These are phyloP conservation scores for Oncopodura yosiiana DNA, from an alignment of 1,140 invertebrate genomes.

Conservation along the genomic window DNA sequence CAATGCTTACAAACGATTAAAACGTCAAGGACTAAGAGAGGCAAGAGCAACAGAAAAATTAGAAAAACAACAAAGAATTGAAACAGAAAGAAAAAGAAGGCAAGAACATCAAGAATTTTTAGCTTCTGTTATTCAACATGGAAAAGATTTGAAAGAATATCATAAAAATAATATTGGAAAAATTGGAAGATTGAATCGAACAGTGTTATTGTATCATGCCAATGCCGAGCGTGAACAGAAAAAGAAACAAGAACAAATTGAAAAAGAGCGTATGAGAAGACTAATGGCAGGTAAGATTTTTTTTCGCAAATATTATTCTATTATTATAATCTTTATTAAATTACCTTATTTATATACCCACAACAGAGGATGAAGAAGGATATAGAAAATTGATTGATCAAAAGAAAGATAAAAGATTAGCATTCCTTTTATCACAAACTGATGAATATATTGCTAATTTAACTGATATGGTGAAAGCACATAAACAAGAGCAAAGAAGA, in stretches of 20 bases:
- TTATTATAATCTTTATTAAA: too few relatives aligned
- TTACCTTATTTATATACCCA: too few relatives aligned
- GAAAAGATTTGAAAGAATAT: conserved; percentile 50
- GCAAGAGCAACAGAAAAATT: conserved; percentile 58
- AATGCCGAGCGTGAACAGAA: conserved; percentile 61
- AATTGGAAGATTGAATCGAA: conserved; percentile 52
- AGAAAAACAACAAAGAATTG: conserved; percentile 59
- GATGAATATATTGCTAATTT: conserved; percentile 60
- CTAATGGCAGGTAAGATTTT: too few relatives aligned
- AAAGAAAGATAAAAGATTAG: conserved; percentile 60
- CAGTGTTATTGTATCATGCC: conserved; percentile 53
- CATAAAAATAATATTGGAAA: conserved; percentile 49
- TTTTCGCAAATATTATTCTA: too few relatives aligned
- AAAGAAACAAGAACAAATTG: conserved; percentile 59
- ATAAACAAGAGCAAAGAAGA: conserved; percentile 42
- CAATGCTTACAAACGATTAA: conserved; percentile 54
- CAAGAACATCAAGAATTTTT: conserved; percentile 54
- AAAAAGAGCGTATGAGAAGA: conserved; percentile 57
- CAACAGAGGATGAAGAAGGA: conserved; percentile 31
- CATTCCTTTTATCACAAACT: conserved; percentile 56
- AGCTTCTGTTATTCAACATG: conserved; percentile 54
- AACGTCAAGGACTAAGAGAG: conserved; percentile 55
- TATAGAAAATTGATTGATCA: conserved; percentile 58
- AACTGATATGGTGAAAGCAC: conserved; percentile 50
- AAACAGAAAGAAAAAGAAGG: conserved; percentile 52